A percentile compares a stretch with the other conserved stretches of the same genome.
phyloP scores from a whole-genome alignment of 1,140 invertebrate species.

The Drosophila auraria region DNA sequence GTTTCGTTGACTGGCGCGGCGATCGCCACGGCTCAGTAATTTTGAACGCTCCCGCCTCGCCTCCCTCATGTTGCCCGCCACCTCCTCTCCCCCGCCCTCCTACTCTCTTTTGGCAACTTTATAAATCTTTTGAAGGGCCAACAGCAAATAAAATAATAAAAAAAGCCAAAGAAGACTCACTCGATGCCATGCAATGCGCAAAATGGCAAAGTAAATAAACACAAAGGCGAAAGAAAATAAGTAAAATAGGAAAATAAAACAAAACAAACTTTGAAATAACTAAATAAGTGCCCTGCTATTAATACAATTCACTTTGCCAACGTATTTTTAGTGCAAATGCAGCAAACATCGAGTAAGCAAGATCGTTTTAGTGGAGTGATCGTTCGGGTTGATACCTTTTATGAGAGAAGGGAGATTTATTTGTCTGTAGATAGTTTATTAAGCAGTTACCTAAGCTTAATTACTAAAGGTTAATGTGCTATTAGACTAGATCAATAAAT shows the following conservation, averaged over 20 bases:
- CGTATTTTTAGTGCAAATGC: slow-evolving; percentile 78
- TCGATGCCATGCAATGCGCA: slow-evolving; percentile 27
- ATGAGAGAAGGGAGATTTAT: too few species aligned
- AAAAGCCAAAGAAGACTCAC: slow-evolving; percentile 36
- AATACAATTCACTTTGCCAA: slow-evolving; percentile 84
- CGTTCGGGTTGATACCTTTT: slow-evolving; percentile 44
- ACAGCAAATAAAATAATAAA: slow-evolving; percentile 17
- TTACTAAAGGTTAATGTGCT: background rate
- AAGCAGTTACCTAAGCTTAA: too few species aligned
- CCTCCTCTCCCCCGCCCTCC: background rate
- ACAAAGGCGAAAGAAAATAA: slow-evolving; percentile 64
- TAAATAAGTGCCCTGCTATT: slow-evolving; percentile 84
- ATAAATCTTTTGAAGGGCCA: slow-evolving; percentile 81
- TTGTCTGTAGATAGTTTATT: too few species aligned
- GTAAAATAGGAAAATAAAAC: slow-evolving; percentile 33
- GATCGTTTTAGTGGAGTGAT: slow-evolving; percentile 18
- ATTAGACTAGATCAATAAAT: background rate
- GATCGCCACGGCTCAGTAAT: slow-evolving; percentile 80
- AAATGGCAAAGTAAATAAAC: slow-evolving; percentile 83
- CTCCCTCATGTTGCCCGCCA: background rate
- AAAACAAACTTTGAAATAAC: slow-evolving; percentile 69
- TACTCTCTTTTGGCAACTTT: slow-evolving; percentile 61
- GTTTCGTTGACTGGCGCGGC: slow-evolving; percentile 67
- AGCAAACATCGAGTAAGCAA: slow-evolving; percentile 62
- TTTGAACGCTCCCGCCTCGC: slow-evolving; percentile 49